phyloP scores from a whole-genome alignment of 2,113 vertebrate genomes.

The Tetraodon nigroviridis region DNA sequence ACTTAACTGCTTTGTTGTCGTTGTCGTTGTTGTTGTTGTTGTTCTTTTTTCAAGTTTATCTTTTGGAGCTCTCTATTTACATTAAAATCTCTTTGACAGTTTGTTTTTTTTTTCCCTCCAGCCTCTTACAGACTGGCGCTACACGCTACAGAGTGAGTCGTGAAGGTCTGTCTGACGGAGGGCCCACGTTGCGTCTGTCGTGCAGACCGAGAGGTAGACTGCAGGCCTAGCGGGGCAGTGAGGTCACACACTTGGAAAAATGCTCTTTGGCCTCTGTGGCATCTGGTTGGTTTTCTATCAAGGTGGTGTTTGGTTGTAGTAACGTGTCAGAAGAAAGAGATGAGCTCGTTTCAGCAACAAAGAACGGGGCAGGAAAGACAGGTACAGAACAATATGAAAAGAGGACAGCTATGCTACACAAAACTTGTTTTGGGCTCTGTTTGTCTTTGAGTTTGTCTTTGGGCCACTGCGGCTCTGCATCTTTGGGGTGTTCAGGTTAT shows the following conservation, averaged over 20 bases:
- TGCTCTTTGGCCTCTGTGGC: slow-evolving; percentile 97
- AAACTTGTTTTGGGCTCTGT: slow-evolving; percentile 58
- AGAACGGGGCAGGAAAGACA: slow-evolving; percentile 40
- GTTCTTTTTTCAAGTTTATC: slow-evolving; percentile 74
- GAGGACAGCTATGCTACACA: slow-evolving; percentile 51
- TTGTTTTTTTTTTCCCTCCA: slow-evolving; percentile 71
- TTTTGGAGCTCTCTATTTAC: slow-evolving; percentile 71
- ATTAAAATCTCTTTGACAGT: slow-evolving; percentile 72
- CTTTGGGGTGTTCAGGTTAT: slow-evolving; percentile 69
- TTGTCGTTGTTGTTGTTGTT: slow-evolving; percentile 64
- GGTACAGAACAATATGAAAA: slow-evolving; percentile 49
- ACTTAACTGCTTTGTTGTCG: slow-evolving; percentile 75
- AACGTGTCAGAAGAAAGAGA: slow-evolving; percentile 48
- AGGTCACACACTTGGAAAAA: slow-evolving; percentile 99
- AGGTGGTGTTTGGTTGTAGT: slow-evolving; percentile 67
- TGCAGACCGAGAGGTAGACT: slow-evolving; percentile 97
- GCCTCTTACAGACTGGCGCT: slow-evolving; percentile 87
- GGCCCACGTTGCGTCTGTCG: slow-evolving; percentile 80
- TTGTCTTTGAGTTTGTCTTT: slow-evolving; percentile 75
- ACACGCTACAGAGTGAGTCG: slow-evolving; percentile 84
- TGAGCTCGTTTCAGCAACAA: slow-evolving; percentile 53
- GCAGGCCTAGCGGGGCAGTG: slow-evolving; percentile 95
- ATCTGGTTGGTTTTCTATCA: slow-evolving; percentile 63
- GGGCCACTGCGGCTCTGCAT: slow-evolving; percentile 65
- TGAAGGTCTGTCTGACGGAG: slow-evolving; percentile 82